Evolutionary conservation across 2,888 invertebrate genomes (phyloP), one percentile per base, ranked within the genome.

Genomic region (Cephus runcator): DNA sequence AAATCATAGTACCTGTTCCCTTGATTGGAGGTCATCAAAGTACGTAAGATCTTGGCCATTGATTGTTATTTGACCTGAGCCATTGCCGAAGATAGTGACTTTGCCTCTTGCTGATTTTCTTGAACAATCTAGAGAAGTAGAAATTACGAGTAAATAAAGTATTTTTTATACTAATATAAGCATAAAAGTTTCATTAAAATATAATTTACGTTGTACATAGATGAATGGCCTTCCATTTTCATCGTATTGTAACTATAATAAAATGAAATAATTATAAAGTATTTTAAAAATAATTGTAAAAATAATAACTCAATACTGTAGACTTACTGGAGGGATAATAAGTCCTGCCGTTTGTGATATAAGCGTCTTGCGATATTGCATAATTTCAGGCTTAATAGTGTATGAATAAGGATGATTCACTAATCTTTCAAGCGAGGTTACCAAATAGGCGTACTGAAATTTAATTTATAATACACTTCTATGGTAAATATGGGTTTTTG

Each of bases 21-120:
- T 94, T 31, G 94, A 92, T 87, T 96, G 95, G 9, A 94, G 89
- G 85, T 94, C 92, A 36, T 93, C 91, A 90, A 98, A 98, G 90
- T 96, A 97, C 11, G 94, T 93, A 56, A 98, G 93, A 88, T 96
- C 95, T 87, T 94, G 89, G 6, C 95, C 96, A 92, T 98, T 98
- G 77, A 98, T 96, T 36, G 92, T 93, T 77, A 98, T 94, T 88
- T 95, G 94, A 3, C 99, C 98, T 75, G 95, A 95, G 23, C 99
- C 98, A 34, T 97, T 96, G 15, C 94, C 94, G 80, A 93, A 93
- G 12, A 98, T 92, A n/a, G 95, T 97, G 0, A 98, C 97, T 90
- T 94, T 93, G 1, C 96, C 98, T 85, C 94, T 92, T 0, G 96
- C 94, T 79, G 92, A 92, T 91, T 97, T 97, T 80, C 96, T 93